These are phyloP conservation scores for Oryzias sinensis DNA, from an alignment of 2,797 vertebrate species.

Conservation along the genomic window DNA sequence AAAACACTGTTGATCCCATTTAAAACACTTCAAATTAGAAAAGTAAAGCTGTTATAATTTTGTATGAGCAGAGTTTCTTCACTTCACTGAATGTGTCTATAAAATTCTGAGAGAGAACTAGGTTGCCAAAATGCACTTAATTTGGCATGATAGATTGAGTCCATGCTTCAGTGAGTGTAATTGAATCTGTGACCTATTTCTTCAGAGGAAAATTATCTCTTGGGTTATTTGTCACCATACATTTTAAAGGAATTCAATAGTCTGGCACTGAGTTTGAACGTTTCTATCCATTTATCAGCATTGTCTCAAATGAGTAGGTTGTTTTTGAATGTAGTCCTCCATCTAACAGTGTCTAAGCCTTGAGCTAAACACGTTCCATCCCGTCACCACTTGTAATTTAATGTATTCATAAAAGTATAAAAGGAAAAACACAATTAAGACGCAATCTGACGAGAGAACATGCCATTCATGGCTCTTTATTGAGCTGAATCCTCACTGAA, in stretches of 20 bases:
- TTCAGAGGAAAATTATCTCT: constrained; percentile 99
- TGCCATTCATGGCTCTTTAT: background rate
- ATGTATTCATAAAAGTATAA: background rate
- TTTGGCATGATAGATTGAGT: constrained; percentile 99
- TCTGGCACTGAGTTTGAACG: constrained; percentile 90
- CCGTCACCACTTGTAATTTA: constrained; percentile 7
- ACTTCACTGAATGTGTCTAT: constrained; percentile 97
- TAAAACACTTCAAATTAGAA: constrained; percentile 70
- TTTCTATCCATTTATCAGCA: constrained; percentile 88
- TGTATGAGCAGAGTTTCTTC: constrained; percentile 87
- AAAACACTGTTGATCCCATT: constrained; percentile 71
- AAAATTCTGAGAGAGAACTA: constrained; percentile 99
- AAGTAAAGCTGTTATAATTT: constrained; percentile 78
- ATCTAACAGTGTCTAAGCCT: constrained; percentile 16
- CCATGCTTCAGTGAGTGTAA: constrained; percentile 99
- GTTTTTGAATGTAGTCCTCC: constrained; percentile 79
- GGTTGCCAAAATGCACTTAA: constrained; percentile 99
- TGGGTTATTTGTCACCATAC: constrained; percentile 94
- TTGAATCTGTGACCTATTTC: constrained; percentile 99
- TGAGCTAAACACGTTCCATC: constrained; percentile 24
- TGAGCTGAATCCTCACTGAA: background rate
- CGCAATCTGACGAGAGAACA: no score
- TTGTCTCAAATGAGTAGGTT: constrained; percentile 83
- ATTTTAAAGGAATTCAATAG: constrained; percentile 98
- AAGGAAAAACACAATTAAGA: background rate